A percentile compares a stretch with the other conserved stretches of the same genome.
These are phyloP conservation scores for Tadarida brasiliensis DNA, from an alignment of 2,797 vertebrate species.

Conservation along the genomic window DNA sequence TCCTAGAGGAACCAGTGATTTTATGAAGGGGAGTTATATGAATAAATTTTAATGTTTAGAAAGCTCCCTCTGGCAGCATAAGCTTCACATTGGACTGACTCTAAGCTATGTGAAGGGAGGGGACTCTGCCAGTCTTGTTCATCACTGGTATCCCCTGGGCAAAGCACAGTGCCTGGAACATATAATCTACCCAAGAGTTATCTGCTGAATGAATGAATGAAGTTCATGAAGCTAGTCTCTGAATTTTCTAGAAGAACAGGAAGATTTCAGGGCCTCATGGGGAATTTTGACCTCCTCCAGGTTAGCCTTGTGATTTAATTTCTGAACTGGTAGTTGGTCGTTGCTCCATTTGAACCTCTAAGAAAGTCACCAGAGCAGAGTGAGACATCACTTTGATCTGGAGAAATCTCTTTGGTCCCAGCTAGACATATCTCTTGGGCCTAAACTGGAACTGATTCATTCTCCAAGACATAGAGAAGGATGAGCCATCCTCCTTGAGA, in stretches of 20 bases:
- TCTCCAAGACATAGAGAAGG: conserved; percentile 14
- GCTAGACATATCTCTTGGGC: not conserved
- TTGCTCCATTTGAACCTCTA: not conserved
- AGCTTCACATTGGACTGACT: not conserved
- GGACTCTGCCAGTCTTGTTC: not conserved
- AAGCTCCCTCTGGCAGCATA: not conserved
- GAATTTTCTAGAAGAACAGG: not conserved
- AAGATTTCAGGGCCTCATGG: not conserved
- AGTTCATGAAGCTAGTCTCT: not conserved
- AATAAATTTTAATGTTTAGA: conserved; percentile 14
- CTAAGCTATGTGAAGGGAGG: not conserved
- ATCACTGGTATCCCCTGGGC: not conserved
- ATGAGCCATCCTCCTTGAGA: conserved; percentile 4
- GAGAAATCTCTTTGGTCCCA: conserved; percentile 34
- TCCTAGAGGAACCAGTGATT: not conserved
- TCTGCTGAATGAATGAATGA: not conserved
- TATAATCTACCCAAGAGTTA: not conserved
- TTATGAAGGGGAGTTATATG: conserved; percentile 29
- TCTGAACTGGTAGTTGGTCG: not conserved
- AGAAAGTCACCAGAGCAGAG: not conserved
- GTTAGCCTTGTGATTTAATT: not conserved
- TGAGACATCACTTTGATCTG: not conserved
- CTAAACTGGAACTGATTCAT: not conserved
- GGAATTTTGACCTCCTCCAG: not conserved
- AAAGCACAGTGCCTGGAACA: not conserved